Evolutionary conservation across 2,888 invertebrate species (phyloP), one percentile per base, ranked within the genome.

Genomic region (Ethmia dodecea): DNA sequence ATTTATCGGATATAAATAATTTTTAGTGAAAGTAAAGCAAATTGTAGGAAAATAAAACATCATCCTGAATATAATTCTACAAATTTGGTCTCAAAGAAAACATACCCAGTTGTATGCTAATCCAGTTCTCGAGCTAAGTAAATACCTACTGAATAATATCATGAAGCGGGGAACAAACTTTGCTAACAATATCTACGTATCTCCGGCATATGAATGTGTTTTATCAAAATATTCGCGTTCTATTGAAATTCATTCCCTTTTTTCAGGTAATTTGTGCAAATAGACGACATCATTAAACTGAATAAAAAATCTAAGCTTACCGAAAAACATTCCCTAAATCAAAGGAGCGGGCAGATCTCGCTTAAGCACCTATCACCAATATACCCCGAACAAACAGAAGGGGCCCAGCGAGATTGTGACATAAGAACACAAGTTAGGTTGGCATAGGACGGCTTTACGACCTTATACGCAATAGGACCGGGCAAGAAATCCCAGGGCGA

Each of bases 361-460:
- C 40, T n/a, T n/a, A 40, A 35, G 35, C 35, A 35, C 31, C 44
- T 35, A 49, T 49, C 47, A 48, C 42, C 42, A 43, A 41, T 47
- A 38, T 47, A 37, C 48, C 47, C 43, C 34, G 41, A 40, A 42
- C 39, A 37, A 38, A 38, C 38, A 39, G 25, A 41, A 45, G 45
- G 47, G 43, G n/a, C 12, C 20, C 34, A 41, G 26, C 44, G 47
- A 51, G 53, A 47, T 47, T 33, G 40, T 37, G 38, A 41, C 42
- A 33, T 31, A 31, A n/a, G n/a, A n/a, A 42, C 35, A 34, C 45
- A 28, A 41, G 53, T 52, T 55, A 43, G 43, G 45, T 38, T 38
- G 44, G 39, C 50, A 54, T 55, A 48, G 48, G 49, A 48, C 50
- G 47, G 51, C 57, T 58, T 59, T 54, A 60, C 50, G 52, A 47